These are phyloP conservation scores for Strigamia maritima DNA, from an alignment of 2,888 invertebrate species.

Conservation along the genomic window DNA sequence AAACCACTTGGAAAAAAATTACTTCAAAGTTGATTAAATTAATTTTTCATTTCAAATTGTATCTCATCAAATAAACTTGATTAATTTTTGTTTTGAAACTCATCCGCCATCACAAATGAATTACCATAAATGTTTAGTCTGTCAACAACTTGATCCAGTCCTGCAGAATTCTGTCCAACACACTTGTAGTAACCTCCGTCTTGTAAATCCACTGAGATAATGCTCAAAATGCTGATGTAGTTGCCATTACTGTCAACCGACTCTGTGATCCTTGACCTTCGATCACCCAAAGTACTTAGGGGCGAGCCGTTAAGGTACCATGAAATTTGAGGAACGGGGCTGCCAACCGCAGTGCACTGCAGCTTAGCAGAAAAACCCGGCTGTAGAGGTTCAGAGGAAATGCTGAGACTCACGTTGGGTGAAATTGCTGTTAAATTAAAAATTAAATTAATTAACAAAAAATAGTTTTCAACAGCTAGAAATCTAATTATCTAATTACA, in stretches of 20 bases:
- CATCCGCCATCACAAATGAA: neutral
- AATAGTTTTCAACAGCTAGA: neutral
- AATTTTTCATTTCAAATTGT: neutral
- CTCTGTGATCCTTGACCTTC: slow-evolving; percentile 21
- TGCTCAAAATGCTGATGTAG: slow-evolving; percentile 17
- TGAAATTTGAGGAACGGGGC: slow-evolving; percentile 16
- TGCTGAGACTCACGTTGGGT: neutral
- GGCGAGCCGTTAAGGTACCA: slow-evolving; percentile 33
- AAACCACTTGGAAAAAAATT: neutral
- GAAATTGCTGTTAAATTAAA: slow-evolving; percentile 31
- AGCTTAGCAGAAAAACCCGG: neutral
- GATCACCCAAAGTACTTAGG: neutral
- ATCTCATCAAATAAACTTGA: neutral
- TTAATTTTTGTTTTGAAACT: neutral
- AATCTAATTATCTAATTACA: neutral
- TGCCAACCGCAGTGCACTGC: slow-evolving; percentile 32
- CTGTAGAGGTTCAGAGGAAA: neutral
- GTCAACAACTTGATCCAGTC: slow-evolving; percentile 2
- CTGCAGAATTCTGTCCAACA: slow-evolving; percentile 15
- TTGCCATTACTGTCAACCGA: slow-evolving; percentile 35
- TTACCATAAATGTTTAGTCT: slow-evolving; percentile 31
- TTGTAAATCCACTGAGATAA: slow-evolving; percentile 35
- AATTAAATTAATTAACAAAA: neutral
- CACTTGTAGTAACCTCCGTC: slow-evolving; percentile 38
- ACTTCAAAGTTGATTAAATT: neutral